phyloP scores from a whole-genome alignment of 2,113 vertebrate species.

The Cygnus atratus region DNA sequence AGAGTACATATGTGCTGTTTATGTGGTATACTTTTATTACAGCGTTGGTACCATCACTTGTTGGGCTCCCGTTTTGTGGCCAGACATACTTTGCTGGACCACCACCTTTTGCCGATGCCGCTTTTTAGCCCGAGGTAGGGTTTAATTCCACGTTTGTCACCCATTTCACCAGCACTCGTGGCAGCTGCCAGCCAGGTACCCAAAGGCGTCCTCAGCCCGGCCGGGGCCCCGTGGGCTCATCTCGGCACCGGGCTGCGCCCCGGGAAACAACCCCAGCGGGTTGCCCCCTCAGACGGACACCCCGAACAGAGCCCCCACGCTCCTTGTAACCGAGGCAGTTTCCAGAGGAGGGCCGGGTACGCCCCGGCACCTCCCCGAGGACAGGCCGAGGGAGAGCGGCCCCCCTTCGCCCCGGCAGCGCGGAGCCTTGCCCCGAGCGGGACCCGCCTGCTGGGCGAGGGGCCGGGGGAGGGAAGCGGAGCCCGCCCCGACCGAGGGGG shows the following conservation, averaged over 20 bases:
- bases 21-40: not conserved
- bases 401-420: not conserved
- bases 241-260: not conserved
- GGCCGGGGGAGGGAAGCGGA: not conserved
- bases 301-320: not conserved
- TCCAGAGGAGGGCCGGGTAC: not conserved
- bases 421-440: not conserved
- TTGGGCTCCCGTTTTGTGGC: not conserved
- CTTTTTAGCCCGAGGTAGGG: not conserved
- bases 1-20: not conserved
- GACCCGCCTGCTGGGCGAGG: not conserved
- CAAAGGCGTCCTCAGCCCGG: not conserved
- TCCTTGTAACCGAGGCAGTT: not conserved
- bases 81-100: not conserved
- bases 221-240: not conserved
- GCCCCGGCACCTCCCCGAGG: not conserved
- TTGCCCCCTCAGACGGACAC: accelerated
- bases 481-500: not conserved
- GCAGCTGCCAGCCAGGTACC: accelerated
- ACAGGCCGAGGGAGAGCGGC: not conserved
- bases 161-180: accelerated
- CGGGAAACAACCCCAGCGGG: accelerated
- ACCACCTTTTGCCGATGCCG: not conserved
- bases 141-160: not conserved
- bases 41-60: not conserved